Evolutionary conservation across 2,113 vertebrate species (phyloP).

Genomic region (Benitochromis conjunctus): DNA sequence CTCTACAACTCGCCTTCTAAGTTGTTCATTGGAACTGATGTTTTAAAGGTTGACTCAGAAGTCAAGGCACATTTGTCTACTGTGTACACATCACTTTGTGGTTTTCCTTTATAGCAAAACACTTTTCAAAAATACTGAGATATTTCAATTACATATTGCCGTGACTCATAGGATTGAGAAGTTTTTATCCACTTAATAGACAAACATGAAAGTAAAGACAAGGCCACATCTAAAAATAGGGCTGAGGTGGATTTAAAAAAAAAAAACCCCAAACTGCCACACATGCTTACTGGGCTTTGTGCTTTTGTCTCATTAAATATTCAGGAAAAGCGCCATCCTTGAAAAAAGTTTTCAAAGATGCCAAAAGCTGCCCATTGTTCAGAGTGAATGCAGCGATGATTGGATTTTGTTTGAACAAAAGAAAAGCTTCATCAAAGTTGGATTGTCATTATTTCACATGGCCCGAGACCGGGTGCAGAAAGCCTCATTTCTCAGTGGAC

Average conservation of each 20-base stretch:
- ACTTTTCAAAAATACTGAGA: not conserved
- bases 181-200: not conserved
- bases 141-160: not conserved
- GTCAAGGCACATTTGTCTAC: not conserved
- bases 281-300: not conserved
- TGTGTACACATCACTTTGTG: not conserved
- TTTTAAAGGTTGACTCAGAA: not conserved
- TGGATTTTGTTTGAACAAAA: slow-evolving; percentile 37
- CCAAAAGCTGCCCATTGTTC: slow-evolving; percentile 20
- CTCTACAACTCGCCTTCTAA: not conserved
- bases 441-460: slow-evolving; percentile 3
- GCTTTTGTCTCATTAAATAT: slow-evolving; percentile 1
- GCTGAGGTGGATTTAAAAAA: not conserved
- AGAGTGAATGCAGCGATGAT: slow-evolving; percentile 9
- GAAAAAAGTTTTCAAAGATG: slow-evolving; percentile 18
- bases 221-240: not conserved
- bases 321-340: not conserved
- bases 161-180: not conserved
- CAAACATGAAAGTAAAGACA: not conserved
- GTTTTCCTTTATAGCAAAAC: not conserved
- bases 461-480: not conserved
- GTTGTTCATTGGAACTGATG: not conserved
- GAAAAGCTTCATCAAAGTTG: slow-evolving; percentile 6
- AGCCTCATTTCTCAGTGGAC: not conserved
- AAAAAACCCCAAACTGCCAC: not conserved